Base-by-base conservation (phyloP, 1,140 invertebrate species). In the Gryllus bimaculatus region DNA sequence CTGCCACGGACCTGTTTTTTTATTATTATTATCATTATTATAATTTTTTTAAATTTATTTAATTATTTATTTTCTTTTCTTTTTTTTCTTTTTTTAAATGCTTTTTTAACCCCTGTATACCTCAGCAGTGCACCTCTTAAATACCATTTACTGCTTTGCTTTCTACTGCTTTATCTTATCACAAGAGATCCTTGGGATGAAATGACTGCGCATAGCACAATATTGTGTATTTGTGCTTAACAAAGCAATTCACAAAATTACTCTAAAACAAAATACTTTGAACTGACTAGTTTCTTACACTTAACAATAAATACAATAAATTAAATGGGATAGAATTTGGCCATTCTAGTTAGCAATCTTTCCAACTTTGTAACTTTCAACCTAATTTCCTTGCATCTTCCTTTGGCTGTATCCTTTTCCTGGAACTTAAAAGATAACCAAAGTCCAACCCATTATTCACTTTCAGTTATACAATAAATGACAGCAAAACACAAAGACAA, bases 271-370 rank as follows among this genome's bases (percentile, higher is more conserved):
- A 82, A 80, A 78, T 48, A 78, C 76, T 80, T 75, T 74, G 76
- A 80, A 81, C 79, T 81, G 82, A 81, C 79, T 80, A 82, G 81
- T 81, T 78, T 80, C 78, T 79, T 76, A 81, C 80, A 81, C 78
- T 80, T 81, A 78, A 80, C 76, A 82, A 81, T 82, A 80, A 80
- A 79, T 76, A 79, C 74, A 79, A 80, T 80, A 81, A 82, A 82
- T 80, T 81, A 82, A 80, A 82, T 82, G 82, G 83, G 82, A 80
- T 81, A 83, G 82, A 83, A 81, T 83, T 83, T 83, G 83, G 83
- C 83, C 83, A 83, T 83, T 83, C 82, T 81, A 83, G 82, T 81
- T 82, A 81, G 80, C 80, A 82, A 80, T 82, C 78, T 82, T 82
- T 81, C 80, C 77, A 80, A 48, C 78, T 81, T 79, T 82, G 78